Conservation (phyloP, 2,888 invertebrate genomes). For the Agonopterix alstromeriana region DNA sequence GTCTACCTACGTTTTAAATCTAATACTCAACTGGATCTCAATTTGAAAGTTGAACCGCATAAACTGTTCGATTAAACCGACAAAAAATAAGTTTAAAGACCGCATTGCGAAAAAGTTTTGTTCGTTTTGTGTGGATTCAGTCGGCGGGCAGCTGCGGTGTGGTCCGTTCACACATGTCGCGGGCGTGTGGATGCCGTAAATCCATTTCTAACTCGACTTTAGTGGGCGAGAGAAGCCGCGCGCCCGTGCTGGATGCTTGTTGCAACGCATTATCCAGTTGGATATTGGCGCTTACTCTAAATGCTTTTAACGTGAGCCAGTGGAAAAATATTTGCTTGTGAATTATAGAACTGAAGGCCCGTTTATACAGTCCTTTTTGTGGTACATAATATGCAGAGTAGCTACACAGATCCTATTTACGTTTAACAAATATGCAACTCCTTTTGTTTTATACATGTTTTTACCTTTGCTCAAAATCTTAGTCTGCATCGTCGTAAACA, state of each 20-base stretch:
- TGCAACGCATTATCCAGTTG: constrained; percentile 44
- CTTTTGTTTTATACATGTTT: no score
- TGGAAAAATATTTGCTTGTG: constrained; percentile 2
- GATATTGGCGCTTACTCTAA: constrained; percentile 13
- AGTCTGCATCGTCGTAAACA: no score
- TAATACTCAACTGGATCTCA: neutral
- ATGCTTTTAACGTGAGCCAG: constrained; percentile 6
- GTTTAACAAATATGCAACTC: no score
- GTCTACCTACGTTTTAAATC: no score
- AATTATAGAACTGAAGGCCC: no score
- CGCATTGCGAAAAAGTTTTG: constrained; percentile 68
- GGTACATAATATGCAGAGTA: no score
- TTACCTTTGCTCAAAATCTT: no score
- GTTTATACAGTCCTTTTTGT: no score
- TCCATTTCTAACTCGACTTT: constrained; percentile 65
- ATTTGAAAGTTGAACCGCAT: constrained; percentile 11
- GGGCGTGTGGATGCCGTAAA: constrained; percentile 49
- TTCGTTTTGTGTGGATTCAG: constrained; percentile 35
- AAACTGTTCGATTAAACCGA: constrained; percentile 39
- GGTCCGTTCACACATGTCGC: constrained; percentile 56
- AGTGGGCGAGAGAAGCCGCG: constrained; percentile 24
- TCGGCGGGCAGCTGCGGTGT: constrained; percentile 36
- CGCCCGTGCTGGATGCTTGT: constrained; percentile 30
- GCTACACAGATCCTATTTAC: no score
- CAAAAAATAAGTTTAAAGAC: constrained; percentile 57